These are phyloP conservation scores for Hipposideros armiger DNA, from an alignment of 2,113 vertebrate genomes.

Conservation along the genomic window DNA sequence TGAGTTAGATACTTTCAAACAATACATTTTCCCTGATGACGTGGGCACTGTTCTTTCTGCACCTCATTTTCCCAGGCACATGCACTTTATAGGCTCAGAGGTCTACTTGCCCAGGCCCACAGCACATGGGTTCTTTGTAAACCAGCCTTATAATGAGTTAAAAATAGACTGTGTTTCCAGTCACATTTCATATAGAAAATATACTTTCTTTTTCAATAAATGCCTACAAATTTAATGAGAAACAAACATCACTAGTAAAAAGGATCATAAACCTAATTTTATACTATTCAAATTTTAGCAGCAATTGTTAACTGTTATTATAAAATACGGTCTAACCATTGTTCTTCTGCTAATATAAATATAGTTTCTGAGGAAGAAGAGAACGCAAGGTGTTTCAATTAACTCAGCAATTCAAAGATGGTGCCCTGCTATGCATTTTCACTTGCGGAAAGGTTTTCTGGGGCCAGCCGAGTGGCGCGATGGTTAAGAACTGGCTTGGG, in stretches of 20 bases:
- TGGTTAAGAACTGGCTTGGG: too few species aligned
- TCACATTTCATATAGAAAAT: background rate
- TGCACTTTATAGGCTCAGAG: background rate
- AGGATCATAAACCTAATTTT: background rate
- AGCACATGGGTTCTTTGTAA: background rate
- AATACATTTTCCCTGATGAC: constrained; percentile 87
- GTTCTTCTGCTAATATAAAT: background rate
- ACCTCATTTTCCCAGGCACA: constrained; percentile 81
- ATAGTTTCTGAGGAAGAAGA: background rate
- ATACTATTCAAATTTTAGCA: background rate
- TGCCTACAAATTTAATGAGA: background rate
- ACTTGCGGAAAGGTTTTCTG: background rate
- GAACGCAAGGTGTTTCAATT: background rate
- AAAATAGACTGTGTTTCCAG: background rate
- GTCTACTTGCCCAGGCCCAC: too few species aligned
- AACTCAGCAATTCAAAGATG: background rate
- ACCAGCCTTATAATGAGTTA: background rate
- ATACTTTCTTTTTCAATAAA: background rate
- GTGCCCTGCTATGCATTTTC: background rate
- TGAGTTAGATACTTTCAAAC: constrained; percentile 80
- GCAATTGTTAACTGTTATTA: background rate
- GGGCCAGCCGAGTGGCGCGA: too few species aligned
- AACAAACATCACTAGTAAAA: background rate
- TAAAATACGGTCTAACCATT: background rate
- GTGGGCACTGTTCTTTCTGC: constrained; percentile 82